These are phyloP conservation scores for Sebastes hopkinsi DNA, from an alignment of 2,797 vertebrate species.

Conservation along the genomic window DNA sequence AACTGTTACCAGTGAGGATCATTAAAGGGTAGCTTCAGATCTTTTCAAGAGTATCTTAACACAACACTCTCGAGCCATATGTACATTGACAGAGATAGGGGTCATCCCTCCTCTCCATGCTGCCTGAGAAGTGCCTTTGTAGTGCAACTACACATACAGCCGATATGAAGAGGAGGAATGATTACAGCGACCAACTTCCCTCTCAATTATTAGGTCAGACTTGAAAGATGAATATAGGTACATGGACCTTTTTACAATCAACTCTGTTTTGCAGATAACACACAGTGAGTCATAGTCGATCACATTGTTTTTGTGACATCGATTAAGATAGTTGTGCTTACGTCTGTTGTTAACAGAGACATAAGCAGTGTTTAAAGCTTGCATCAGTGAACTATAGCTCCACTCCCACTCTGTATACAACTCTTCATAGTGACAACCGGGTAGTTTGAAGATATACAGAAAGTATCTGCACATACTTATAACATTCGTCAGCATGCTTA, in stretches of 20 bases:
- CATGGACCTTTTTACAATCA: not conserved
- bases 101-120: not conserved
- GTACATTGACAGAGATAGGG: not conserved
- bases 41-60: not conserved
- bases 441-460: not conserved
- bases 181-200: not conserved
- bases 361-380: constrained; percentile 21
- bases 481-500: no score
- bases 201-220: not conserved
- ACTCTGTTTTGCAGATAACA: not conserved
- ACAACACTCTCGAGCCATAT: not conserved
- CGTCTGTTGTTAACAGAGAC: constrained; percentile 2
- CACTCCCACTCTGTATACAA: not conserved
- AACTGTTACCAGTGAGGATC: not conserved
- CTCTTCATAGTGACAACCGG: not conserved
- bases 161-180: not conserved
- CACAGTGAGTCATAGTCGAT: constrained; percentile 34
- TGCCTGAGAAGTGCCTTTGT: not conserved
- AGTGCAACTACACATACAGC: not conserved
- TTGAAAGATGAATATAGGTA: not conserved
- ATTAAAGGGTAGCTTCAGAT: not conserved
- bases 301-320: constrained; percentile 29
- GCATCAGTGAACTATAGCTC: constrained; percentile 2
- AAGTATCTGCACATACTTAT: not conserved
- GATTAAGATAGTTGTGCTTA: constrained; percentile 15